Base-by-base conservation (phyloP, 2,888 invertebrate species). In the Aspidiotus destructor region DNA sequence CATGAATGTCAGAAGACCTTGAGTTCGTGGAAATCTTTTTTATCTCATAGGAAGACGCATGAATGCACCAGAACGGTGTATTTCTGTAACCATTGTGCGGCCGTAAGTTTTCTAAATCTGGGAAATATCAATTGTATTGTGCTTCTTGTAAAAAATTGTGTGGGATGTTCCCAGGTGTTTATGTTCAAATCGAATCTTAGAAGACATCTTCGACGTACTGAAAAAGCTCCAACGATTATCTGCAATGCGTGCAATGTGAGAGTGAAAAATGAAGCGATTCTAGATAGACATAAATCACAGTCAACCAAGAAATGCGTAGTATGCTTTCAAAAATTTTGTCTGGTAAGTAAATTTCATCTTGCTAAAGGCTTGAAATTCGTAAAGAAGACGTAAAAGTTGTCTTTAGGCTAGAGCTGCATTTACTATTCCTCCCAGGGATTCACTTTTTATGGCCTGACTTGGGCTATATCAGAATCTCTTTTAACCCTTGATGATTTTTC, bases 131-230 rank as follows among this genome's bases (percentile, higher is more conserved):
- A 11, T n/a, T 48, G n/a, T 3, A 48, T 48, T 48, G 2, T 48
- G 2, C n/a, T 48, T 48, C 3, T 48, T 48, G 11, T 48, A 2
- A 3, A 3, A 48, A 2, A 48, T 48, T 48, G 48, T 48, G n/a
- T 48, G 2, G 11, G 10, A n/a, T 48, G 3, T 48, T 48, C 6
- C 1, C n/a, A 48, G 48, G n/a, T 48, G n/a, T 48, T 48, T 48
- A 11, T 48, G 48, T 48, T 48, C 48, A 48, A 48, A 48, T 48
- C 48, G 48, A 48, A 48, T 48, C 48, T 48, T 48, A 48, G 48
- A 48, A 48, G 48, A n/a, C 48, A 48, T 48, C 10, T 48, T 48
- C 10, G 48, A 28, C 28, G 28, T 28, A 5, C 28, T 28, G 2
- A 3, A 28, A 28, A 28, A 28, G 28, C 28, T 28, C 28, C 28